phyloP scores from a whole-genome alignment of 1,140 invertebrate genomes.

The Stegodyphus mimosarum region DNA sequence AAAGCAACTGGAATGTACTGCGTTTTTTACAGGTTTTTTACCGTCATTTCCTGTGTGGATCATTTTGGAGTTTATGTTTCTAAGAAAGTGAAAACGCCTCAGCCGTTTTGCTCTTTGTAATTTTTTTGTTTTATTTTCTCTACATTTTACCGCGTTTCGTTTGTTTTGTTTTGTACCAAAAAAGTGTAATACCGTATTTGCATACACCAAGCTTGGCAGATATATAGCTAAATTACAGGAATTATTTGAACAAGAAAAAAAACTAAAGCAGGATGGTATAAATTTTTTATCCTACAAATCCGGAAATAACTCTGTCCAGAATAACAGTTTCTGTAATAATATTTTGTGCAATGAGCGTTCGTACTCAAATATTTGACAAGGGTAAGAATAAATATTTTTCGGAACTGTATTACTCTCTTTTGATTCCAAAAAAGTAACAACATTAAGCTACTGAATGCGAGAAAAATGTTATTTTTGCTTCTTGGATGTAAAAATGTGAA shows the following conservation, averaged over 20 bases:
- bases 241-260: conserved; percentile 32
- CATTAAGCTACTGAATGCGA: too few relatives aligned
- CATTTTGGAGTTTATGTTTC: conserved; percentile 25
- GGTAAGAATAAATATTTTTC: too few relatives aligned
- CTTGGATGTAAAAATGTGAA: too few relatives aligned
- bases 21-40: conserved; percentile 16
- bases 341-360: too few relatives aligned
- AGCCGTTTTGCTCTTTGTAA: conserved; percentile 1
- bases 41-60: conserved; percentile 17
- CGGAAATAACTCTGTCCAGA: too few relatives aligned
- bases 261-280: background rate
- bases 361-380: too few relatives aligned
- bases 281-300: background rate
- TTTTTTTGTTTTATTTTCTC: background rate
- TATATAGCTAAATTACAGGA: conserved; percentile 5
- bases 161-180: conserved; percentile 11
- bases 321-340: too few relatives aligned
- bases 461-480: too few relatives aligned
- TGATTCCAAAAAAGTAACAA: too few relatives aligned
- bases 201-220: conserved; percentile 19
- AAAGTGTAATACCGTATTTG: background rate
- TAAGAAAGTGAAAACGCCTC: conserved; percentile 20
- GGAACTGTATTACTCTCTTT: too few relatives aligned
- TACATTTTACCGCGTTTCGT: background rate
- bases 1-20: conserved; percentile 23